Evolutionary conservation across 2,113 vertebrate species (phyloP).

Genomic region (Oryzias melastigma): DNA sequence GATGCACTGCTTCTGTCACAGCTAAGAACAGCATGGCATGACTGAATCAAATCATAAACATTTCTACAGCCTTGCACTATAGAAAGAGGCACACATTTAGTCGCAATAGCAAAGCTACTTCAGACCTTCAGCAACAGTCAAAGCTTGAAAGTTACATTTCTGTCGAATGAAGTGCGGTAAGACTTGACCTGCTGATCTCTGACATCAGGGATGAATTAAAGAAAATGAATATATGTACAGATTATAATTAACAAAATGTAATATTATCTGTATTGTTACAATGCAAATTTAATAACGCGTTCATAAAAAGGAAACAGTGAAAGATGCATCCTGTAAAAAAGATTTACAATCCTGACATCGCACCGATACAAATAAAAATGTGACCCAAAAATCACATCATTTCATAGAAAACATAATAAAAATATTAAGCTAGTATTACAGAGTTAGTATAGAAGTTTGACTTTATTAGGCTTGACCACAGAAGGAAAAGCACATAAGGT

Average conservation of each 20-base stretch:
- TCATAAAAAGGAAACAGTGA: conserved; percentile 18
- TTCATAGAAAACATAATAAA: conserved; percentile 42
- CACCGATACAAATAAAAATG: conserved; percentile 39
- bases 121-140: conserved; percentile 34
- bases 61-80: conserved; percentile 30
- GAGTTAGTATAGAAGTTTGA: conserved; percentile 12
- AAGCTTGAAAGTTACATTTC: conserved; percentile 19
- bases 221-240: conserved; percentile 5
- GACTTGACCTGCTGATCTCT: conserved; percentile 26
- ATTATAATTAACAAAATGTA: conserved; percentile 10
- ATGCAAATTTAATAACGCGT: background rate
- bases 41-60: conserved; percentile 22
- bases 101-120: conserved; percentile 33
- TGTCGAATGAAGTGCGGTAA: conserved; percentile 13
- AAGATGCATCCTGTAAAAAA: conserved; percentile 58
- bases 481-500: conserved; percentile 1
- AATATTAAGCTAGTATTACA: conserved; percentile 7
- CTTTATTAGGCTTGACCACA: conserved; percentile 18
- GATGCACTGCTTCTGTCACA: conserved; percentile 12
- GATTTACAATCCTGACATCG: conserved; percentile 23
- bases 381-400: conserved; percentile 27
- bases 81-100: conserved; percentile 54
- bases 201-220: conserved; percentile 17
- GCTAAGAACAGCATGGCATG: conserved; percentile 14
- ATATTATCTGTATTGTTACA: background rate